phyloP scores from a whole-genome alignment of 2,113 vertebrate genomes.

The Aplodontia rufa region DNA sequence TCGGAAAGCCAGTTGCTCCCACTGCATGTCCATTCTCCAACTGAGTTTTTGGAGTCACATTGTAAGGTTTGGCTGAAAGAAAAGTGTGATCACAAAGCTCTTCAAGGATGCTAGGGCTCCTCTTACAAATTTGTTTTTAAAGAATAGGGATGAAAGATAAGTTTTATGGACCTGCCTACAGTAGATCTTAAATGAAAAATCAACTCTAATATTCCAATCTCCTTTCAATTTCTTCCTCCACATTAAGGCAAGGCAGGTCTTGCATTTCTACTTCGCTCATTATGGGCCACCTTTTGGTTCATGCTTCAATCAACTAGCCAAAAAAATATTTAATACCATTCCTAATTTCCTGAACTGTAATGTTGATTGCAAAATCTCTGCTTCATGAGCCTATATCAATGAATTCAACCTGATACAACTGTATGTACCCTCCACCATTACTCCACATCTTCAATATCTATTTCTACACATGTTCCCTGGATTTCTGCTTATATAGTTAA shows the following conservation, averaged over 20 bases:
- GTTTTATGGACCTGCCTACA: background rate
- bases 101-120: background rate
- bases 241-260: background rate
- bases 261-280: background rate
- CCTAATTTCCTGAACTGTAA: background rate
- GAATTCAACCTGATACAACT: background rate
- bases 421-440: background rate
- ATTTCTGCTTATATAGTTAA: background rate
- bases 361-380: background rate
- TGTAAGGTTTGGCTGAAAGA: background rate
- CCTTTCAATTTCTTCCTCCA: background rate
- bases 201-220: background rate
- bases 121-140: background rate
- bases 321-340: background rate
- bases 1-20: too few relatives aligned
- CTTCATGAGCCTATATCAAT: background rate
- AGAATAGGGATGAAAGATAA: background rate
- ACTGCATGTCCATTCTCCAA: background rate
- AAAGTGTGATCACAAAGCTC: background rate
- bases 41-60: background rate
- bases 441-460: background rate
- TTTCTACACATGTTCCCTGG: background rate
- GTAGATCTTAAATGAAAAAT: background rate
- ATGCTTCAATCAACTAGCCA: background rate
- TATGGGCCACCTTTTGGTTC: background rate